Percentiles rank a stretch among this genome's conserved stretches.
phyloP scores from a whole-genome alignment of 1,140 invertebrate genomes.

The Wiebesia pumilae region DNA sequence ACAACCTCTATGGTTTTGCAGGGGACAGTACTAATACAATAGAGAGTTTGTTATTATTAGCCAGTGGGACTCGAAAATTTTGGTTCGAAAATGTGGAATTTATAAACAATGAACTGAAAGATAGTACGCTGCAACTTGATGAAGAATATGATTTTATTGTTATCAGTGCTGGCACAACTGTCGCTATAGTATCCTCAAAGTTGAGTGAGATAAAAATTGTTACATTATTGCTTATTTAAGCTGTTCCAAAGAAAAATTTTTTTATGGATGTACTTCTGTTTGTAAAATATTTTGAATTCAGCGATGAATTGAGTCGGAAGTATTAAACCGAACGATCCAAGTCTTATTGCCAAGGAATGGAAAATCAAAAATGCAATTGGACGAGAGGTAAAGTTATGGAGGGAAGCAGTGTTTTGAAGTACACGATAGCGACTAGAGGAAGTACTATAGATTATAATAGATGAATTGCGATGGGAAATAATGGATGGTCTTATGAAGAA shows the following conservation, averaged over 20 bases:
- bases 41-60: constrained; percentile 33
- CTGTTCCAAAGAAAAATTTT: constrained; percentile 83
- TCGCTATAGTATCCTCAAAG: constrained; percentile 79
- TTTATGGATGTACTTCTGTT: constrained; percentile 84
- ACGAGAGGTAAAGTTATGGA: constrained; percentile 84
- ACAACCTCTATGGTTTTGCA: constrained; percentile 28
- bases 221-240: constrained; percentile 79
- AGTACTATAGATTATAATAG: constrained; percentile 80
- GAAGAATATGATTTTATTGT: constrained; percentile 76
- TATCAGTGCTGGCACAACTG: constrained; percentile 78
- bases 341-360: constrained; percentile 75
- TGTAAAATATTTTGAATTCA: constrained; percentile 79
- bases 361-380: constrained; percentile 78
- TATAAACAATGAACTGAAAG: constrained; percentile 64
- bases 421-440: constrained; percentile 86
- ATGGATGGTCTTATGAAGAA: constrained; percentile 77
- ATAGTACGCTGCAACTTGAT: constrained; percentile 63
- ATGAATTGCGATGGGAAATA: constrained; percentile 78
- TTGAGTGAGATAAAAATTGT: constrained; percentile 64
- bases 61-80: constrained; percentile 59
- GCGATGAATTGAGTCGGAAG: constrained; percentile 78
- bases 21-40: background rate
- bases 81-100: constrained; percentile 58
- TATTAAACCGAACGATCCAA: constrained; percentile 77
- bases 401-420: constrained; percentile 87